These are phyloP conservation scores for Nycticebus coucang DNA, from an alignment of 2,113 vertebrate genomes.

Conservation along the genomic window DNA sequence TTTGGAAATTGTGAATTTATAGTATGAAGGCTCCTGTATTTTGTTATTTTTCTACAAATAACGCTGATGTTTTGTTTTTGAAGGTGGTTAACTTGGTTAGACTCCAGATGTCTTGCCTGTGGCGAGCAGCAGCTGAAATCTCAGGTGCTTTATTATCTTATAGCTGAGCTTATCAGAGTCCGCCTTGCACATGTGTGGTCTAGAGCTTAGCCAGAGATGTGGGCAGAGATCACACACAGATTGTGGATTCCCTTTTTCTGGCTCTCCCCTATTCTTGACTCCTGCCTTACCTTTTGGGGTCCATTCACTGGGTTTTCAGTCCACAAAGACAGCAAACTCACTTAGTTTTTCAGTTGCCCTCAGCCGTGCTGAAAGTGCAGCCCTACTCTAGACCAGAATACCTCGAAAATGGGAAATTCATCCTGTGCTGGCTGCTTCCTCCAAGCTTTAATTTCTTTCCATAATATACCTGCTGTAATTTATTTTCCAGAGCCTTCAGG, in stretches of 20 bases:
- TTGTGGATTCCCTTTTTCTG: neutral
- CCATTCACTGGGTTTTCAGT: neutral
- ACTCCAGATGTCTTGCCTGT: neutral
- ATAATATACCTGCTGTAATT: neutral
- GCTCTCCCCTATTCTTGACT: neutral
- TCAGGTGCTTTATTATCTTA: neutral
- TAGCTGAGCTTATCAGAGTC: neutral
- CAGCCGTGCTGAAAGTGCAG: neutral
- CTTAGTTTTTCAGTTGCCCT: neutral
- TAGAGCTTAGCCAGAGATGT: neutral
- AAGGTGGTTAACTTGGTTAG: neutral
- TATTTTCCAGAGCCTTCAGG: neutral
- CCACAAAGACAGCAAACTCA: neutral
- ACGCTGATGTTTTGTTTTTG: neutral
- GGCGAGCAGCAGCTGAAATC: neutral
- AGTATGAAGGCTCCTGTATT: neutral
- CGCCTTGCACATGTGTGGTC: neutral
- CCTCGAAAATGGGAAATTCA: neutral
- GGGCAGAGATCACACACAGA: neutral
- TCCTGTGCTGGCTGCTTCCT: neutral
- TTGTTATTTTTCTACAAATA: neutral
- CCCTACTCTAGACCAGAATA: neutral
- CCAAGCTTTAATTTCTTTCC: neutral
- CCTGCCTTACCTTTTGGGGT: neutral
- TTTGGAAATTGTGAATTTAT: neutral